These are phyloP conservation scores for Nyctibius bracteatus DNA, from an alignment of 2,113 vertebrate species.

Conservation along the genomic window DNA sequence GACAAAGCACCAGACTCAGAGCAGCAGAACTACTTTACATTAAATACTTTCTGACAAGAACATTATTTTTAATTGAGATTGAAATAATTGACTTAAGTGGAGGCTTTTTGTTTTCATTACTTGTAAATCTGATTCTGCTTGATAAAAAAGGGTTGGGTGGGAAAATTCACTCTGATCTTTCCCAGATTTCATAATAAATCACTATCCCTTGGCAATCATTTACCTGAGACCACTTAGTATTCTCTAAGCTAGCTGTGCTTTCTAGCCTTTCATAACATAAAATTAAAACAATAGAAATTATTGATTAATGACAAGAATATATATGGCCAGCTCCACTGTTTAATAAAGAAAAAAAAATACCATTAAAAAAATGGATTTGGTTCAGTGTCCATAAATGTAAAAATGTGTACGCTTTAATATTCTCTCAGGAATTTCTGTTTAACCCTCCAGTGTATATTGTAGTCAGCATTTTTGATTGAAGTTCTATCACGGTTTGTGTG, in stretches of 20 bases:
- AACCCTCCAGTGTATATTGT: neutral
- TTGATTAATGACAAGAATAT: constrained; percentile 54
- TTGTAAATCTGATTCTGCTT: neutral
- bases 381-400: constrained; percentile 1
- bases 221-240: constrained; percentile 14
- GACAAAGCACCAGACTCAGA: neutral
- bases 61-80: constrained; percentile 5
- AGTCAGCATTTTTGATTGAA: neutral
- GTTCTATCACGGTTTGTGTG: neutral
- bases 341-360: constrained; percentile 14
- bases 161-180: neutral
- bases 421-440: neutral
- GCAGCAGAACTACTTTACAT: neutral
- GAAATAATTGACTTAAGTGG: constrained; percentile 3
- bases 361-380: constrained; percentile 1
- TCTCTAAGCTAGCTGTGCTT: neutral
- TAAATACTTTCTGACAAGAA: neutral
- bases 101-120: neutral
- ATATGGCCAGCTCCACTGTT: neutral
- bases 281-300: constrained; percentile 50
- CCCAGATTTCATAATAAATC: neutral
- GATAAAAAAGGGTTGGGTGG: neutral
- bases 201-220: neutral
- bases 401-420: neutral
- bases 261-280: constrained; percentile 16